These are phyloP conservation scores for Eubasilissa splendida DNA, from an alignment of 2,888 invertebrate species.

Conservation along the genomic window DNA sequence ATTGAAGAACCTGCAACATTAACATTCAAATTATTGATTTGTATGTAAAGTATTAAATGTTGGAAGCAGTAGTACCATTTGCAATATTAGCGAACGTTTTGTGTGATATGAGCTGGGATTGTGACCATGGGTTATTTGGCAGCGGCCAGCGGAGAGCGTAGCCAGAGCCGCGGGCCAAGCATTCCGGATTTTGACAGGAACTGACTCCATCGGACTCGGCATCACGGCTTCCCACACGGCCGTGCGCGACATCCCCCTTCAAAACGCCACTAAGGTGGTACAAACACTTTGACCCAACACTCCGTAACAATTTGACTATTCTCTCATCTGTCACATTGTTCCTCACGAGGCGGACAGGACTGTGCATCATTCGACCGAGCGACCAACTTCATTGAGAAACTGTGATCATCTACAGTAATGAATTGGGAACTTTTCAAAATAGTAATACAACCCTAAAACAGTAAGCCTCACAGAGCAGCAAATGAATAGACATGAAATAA, in stretches of 20 bases:
- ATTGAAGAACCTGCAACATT: too few species aligned
- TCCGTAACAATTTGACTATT: constrained; percentile 51
- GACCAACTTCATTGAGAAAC: too few species aligned
- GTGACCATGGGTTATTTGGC: constrained; percentile 61
- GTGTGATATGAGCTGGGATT: constrained; percentile 5
- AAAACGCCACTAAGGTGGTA: constrained; percentile 60
- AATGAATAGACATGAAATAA: too few species aligned
- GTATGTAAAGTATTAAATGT: too few species aligned
- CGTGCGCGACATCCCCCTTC: constrained; percentile 70
- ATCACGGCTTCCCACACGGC: constrained; percentile 77
- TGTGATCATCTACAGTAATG: too few species aligned
- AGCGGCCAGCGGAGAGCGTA: constrained; percentile 86
- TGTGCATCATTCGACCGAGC: constrained; percentile 12
- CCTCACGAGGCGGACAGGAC: background rate
- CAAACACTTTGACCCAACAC: constrained; percentile 48
- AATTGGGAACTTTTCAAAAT: too few species aligned
- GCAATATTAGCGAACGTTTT: background rate
- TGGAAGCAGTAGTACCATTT: too few species aligned
- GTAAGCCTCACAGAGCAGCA: too few species aligned
- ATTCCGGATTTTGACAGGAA: constrained; percentile 84
- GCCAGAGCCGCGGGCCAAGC: constrained; percentile 85
- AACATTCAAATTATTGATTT: too few species aligned
- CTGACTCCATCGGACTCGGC: constrained; percentile 82
- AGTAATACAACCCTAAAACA: too few species aligned
- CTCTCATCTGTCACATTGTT: constrained; percentile 45